Conservation (phyloP, 2,797 vertebrate genomes). For the Nannoperca australis region DNA sequence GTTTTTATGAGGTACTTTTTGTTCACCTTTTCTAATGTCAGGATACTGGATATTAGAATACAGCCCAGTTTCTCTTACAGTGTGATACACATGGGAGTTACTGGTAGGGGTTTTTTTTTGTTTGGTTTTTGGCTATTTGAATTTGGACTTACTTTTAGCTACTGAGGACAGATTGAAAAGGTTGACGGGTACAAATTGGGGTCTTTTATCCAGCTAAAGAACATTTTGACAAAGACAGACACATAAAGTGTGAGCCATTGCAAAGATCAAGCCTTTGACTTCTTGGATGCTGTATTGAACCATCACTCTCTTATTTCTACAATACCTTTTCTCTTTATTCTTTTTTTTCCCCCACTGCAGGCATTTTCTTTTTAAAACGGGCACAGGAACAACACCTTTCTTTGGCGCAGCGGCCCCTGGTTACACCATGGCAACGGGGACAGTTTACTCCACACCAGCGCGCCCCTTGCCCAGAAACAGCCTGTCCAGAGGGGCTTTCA, state of each 20-base stretch:
- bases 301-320: not conserved
- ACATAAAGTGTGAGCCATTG: not conserved
- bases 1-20: constrained; percentile 81
- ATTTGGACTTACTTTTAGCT: not conserved
- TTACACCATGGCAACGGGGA: constrained; percentile 98
- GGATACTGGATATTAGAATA: constrained; percentile 58
- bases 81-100: constrained; percentile 27
- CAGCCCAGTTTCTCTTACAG: constrained; percentile 42
- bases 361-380: constrained; percentile 99
- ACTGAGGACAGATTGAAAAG: not conserved
- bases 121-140: not conserved
- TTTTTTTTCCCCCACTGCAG: constrained; percentile 77
- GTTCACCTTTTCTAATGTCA: constrained; percentile 76
- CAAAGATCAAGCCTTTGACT: not conserved
- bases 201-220: not conserved
- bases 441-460: constrained; percentile 97
- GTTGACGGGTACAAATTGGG: not conserved
- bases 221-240: not conserved
- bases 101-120: not conserved
- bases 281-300: not conserved
- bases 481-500: constrained; percentile 97
- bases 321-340: not conserved
- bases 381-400: constrained; percentile 97
- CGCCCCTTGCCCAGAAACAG: constrained; percentile 96
- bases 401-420: constrained; percentile 97